A percentile compares a stretch with the other conserved stretches of the same genome.
Conservation (phyloP, 2,113 vertebrate genomes). For the Mustela lutreola region DNA sequence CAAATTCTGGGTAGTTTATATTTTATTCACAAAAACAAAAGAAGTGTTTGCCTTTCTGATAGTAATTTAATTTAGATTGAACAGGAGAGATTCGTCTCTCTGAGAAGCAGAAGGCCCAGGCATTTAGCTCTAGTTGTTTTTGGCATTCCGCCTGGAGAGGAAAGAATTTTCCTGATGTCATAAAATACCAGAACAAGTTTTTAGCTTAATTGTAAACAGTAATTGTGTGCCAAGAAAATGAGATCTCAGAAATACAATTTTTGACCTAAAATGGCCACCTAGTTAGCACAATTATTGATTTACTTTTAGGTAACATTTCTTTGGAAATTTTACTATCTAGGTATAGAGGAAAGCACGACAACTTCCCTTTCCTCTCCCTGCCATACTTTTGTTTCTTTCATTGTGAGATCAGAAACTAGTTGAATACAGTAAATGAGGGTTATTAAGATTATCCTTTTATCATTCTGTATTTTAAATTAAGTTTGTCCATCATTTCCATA, state of each 20-base stretch:
- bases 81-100: conserved; percentile 41
- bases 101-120: conserved; percentile 83
- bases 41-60: conserved; percentile 63
- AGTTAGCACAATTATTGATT: conserved; percentile 59
- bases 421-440: not conserved
- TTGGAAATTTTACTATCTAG: conserved; percentile 67
- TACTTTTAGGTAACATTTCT: conserved; percentile 62
- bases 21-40: conserved; percentile 65
- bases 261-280: conserved; percentile 89
- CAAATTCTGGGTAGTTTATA: conserved; percentile 42
- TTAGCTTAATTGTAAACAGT: conserved; percentile 89
- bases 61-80: conserved; percentile 60
- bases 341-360: conserved; percentile 69
- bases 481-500: not conserved
- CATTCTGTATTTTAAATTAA: conserved; percentile 31
- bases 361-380: conserved; percentile 36
- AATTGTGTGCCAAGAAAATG: conserved; percentile 87
- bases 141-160: conserved; percentile 87
- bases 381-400: conserved; percentile 53
- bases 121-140: conserved; percentile 86
- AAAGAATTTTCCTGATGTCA: conserved; percentile 92
- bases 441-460: conserved; percentile 40
- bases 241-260: conserved; percentile 85
- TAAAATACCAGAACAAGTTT: conserved; percentile 91
- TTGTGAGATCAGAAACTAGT: conserved; percentile 51